These are phyloP conservation scores for Cinara cedri DNA, from an alignment of 2,888 invertebrate species.

Conservation along the genomic window DNA sequence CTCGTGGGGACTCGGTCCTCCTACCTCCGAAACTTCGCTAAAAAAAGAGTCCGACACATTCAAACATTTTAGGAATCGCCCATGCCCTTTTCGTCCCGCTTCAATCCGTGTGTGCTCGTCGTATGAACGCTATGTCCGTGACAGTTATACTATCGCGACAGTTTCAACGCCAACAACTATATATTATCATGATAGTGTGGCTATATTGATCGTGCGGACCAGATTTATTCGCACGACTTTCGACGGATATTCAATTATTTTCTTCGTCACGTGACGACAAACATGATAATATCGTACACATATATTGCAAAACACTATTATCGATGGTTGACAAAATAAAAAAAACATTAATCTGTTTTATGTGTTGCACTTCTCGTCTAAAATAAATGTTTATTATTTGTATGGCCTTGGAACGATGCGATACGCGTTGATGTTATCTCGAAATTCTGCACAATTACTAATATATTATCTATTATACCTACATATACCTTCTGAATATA, in stretches of 20 bases:
- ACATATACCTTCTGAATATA: slow-evolving; percentile 28
- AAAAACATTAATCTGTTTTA: slow-evolving; percentile 20
- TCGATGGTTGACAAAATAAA: neutral
- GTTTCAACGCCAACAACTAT: too few relatives aligned
- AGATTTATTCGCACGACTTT: too few relatives aligned
- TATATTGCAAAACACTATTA: neutral
- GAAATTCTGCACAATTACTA: neutral
- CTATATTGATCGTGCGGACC: too few relatives aligned
- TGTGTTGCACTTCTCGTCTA: neutral
- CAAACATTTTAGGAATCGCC: too few relatives aligned
- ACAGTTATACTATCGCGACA: too few relatives aligned
- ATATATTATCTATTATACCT: slow-evolving; percentile 12
- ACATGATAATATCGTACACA: neutral
- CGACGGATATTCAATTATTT: neutral
- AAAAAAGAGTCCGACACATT: too few relatives aligned
- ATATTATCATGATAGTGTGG: too few relatives aligned
- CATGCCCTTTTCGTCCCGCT: too few relatives aligned
- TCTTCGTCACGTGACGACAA: slow-evolving; percentile 9
- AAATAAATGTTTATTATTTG: slow-evolving; percentile 3
- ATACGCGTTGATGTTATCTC: slow-evolving; percentile 7
- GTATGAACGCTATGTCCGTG: too few relatives aligned
- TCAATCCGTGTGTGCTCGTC: too few relatives aligned
- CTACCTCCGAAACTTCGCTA: too few relatives aligned
- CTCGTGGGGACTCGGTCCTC: too few relatives aligned
- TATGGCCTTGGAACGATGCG: slow-evolving; percentile 2